Percentiles rank a stretch among this genome's conserved stretches.
These are phyloP conservation scores for Ostrea denselamellosa DNA, from an alignment of 1,140 invertebrate genomes.

Conservation along the genomic window DNA sequence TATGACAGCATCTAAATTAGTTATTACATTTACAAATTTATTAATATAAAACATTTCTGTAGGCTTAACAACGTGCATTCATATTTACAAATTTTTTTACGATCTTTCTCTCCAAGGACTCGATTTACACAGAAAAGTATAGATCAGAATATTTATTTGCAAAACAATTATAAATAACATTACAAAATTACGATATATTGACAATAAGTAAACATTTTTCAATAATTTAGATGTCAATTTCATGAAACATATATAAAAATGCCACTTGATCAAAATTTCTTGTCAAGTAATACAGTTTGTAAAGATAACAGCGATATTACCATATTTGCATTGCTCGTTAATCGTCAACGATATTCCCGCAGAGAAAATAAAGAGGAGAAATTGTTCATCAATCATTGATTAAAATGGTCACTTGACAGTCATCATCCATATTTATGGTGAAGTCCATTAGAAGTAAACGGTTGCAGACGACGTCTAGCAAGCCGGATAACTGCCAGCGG, in stretches of 20 bases:
- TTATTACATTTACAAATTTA: too few relatives aligned
- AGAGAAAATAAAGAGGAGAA: not conserved
- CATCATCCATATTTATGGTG: not conserved
- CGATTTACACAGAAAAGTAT: not conserved
- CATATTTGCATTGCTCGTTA: not conserved
- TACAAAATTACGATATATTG: slow-evolving; percentile 6
- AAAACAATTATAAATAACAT: slow-evolving; percentile 12
- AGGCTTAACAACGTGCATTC: too few relatives aligned
- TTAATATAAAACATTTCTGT: too few relatives aligned
- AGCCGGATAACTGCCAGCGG: not conserved
- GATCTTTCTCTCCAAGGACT: not conserved
- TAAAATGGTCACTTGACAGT: slow-evolving; percentile 7
- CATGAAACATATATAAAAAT: not conserved
- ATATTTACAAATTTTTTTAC: too few relatives aligned
- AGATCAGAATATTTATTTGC: not conserved
- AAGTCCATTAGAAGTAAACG: not conserved
- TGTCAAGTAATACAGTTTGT: not conserved
- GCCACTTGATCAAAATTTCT: not conserved
- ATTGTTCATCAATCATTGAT: slow-evolving; percentile 12
- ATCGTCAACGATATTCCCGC: not conserved
- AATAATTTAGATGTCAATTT: not conserved
- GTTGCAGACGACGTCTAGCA: slow-evolving; percentile 1
- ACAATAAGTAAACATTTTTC: not conserved
- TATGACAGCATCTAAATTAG: too few relatives aligned
- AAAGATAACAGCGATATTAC: not conserved